phyloP scores from a whole-genome alignment of 2,888 invertebrate species.

The Habrosyne pyritoides region DNA sequence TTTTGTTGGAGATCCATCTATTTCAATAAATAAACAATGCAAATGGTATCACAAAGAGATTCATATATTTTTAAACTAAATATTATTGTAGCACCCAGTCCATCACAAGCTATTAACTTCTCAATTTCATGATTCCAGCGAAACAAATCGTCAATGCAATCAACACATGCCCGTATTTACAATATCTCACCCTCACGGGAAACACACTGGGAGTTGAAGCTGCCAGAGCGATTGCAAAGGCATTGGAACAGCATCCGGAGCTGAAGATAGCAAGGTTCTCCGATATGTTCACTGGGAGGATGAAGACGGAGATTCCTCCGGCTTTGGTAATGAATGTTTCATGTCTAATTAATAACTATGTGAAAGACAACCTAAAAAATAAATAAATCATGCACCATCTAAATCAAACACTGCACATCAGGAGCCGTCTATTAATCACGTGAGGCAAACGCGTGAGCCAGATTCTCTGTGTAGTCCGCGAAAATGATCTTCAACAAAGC shows the following conservation, averaged over 20 bases:
- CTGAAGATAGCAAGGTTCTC: constrained; percentile 94
- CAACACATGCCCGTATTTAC: constrained; percentile 85
- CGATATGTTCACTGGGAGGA: constrained; percentile 97
- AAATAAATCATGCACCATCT: not conserved
- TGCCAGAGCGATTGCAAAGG: constrained; percentile 92
- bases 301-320: constrained; percentile 97
- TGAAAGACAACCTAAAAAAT: no score
- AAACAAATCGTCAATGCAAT: constrained; percentile 90
- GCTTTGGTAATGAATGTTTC: constrained; percentile 85
- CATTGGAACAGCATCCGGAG: constrained; percentile 90
- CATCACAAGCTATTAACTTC: no score
- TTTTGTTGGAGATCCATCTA: no score
- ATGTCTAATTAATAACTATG: not conserved
- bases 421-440: no score
- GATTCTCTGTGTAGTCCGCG: no score
- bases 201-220: constrained; percentile 97
- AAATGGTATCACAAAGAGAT: no score
- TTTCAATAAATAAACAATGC: no score
- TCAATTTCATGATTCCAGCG: constrained; percentile 84
- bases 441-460: no score
- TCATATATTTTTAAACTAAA: no score
- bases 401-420: no score
- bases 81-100: no score
- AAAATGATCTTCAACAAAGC: no score
- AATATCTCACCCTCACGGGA: constrained; percentile 92